These are phyloP conservation scores for Peromyscus leucopus DNA, from an alignment of 2,113 vertebrate species.

Conservation along the genomic window DNA sequence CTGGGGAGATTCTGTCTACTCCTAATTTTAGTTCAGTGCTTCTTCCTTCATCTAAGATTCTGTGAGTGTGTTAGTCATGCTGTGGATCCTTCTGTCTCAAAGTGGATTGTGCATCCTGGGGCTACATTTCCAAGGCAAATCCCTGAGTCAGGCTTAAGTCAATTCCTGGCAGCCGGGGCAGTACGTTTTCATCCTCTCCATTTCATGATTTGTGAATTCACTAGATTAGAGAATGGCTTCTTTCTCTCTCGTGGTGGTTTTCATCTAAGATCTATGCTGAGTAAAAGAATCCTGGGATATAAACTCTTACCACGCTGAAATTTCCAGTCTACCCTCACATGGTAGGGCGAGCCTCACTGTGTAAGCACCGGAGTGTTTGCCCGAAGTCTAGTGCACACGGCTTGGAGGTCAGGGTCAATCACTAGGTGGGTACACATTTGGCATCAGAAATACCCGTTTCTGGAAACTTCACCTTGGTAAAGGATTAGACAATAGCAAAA, in stretches of 20 bases:
- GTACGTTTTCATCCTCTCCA: not conserved
- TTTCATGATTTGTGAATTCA: not conserved
- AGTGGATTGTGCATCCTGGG: no score
- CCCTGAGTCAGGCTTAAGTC: not conserved
- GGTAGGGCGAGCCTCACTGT: not conserved
- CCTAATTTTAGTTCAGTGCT: not conserved
- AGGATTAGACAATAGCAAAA: not conserved
- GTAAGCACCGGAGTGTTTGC: no score
- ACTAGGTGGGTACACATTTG: not conserved
- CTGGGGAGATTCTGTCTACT: not conserved
- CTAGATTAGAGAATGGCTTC: not conserved
- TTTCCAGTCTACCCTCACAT: not conserved
- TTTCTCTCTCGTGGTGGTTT: not conserved
- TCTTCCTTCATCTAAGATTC: not conserved
- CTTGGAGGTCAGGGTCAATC: not conserved
- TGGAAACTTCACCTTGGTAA: slow-evolving; percentile 28
- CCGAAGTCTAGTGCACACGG: not conserved
- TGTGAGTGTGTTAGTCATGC: no score
- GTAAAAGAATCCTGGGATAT: not conserved
- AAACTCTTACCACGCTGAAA: not conserved
- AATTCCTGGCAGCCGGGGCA: not conserved
- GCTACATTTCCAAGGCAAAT: not conserved
- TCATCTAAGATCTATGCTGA: not conserved
- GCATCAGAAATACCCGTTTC: slow-evolving; percentile 24
- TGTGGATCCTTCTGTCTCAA: not conserved